These are phyloP conservation scores for Serranus cabrilla DNA, from an alignment of 2,797 vertebrate genomes.

Conservation along the genomic window DNA sequence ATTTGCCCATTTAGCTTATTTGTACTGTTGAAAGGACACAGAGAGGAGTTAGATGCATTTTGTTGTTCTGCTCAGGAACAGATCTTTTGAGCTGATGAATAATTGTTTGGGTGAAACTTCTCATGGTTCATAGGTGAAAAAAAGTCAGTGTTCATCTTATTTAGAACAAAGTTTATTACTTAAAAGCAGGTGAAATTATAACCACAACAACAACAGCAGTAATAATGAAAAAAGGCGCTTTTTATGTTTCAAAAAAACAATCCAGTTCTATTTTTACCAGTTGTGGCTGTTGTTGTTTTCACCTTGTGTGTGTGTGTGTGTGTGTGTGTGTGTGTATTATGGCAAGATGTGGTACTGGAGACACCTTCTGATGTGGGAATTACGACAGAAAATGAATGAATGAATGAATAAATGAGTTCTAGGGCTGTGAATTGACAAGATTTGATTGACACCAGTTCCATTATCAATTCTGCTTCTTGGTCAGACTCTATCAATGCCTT, in stretches of 20 bases:
- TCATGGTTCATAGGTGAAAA: neutral
- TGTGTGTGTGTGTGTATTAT: too few species aligned
- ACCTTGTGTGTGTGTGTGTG: too few species aligned
- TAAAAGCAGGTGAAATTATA: conserved; percentile 3
- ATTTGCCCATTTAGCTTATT: conserved; percentile 47
- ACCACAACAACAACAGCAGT: neutral
- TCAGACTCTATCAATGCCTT: too few species aligned
- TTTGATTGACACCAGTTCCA: too few species aligned
- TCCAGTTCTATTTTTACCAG: neutral
- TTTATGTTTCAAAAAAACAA: neutral
- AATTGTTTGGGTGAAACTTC: neutral
- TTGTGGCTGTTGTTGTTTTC: neutral
- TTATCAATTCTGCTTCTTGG: too few species aligned
- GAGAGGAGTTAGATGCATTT: conserved; percentile 8
- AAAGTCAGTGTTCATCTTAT: neutral
- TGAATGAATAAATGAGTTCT: too few species aligned
- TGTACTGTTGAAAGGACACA: conserved; percentile 41
- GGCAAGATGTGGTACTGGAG: too few species aligned
- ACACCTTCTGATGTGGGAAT: too few species aligned
- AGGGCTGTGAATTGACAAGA: too few species aligned
- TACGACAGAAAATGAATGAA: too few species aligned
- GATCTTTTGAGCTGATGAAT: conserved; percentile 13
- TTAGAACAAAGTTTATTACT: conserved; percentile 12
- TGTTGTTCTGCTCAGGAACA: conserved; percentile 29
- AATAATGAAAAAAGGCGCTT: neutral